Base-by-base conservation (phyloP, 1,140 invertebrate species). In the Drusus annulatus region DNA sequence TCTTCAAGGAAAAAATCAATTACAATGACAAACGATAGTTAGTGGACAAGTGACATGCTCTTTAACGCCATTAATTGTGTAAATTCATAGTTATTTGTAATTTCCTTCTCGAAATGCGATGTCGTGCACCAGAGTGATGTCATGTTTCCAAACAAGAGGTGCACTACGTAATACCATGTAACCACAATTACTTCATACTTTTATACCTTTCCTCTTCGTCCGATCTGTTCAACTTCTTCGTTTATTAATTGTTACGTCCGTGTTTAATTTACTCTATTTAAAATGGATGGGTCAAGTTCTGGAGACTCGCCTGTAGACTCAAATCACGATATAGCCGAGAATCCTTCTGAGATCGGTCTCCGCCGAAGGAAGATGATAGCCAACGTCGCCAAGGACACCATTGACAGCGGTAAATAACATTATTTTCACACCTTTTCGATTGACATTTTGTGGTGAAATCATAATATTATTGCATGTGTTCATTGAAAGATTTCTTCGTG, bases 301-400 rank as follows among this genome's bases (percentile, higher is more conserved):
- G 77, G 77, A 17, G 77, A 79, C 71, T 79, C 77, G 28, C 77
- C 77, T 8, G 77, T 71, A 68, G 77, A 80, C 7, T 80, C 78
- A 0, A 50, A 74, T 56, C 71, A 74, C 21, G 74, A 80, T 50
- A 52, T 56, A 2, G 62, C 25, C 10, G 79, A 80, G 15, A 54
- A 79, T 21, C 73, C 74, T 52, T 16, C 28, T 17, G 74, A 76
- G 13, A 81, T 71, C 19, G 88, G 87, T 79, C 85, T 90, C 58
- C 86, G 89, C 84, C 87, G 90, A 79, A 88, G 91, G 84, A 92
- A 92, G 87, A 88, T 93, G 85, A 91, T 93, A 84, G 88, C 91
- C 84, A 79, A 74, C 52, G 91, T 90, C 84, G 92, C 92, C 76
- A 92, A 92, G 88, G 90, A 92, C 84, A 92, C 91, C 71, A 86